Conservation (phyloP, 2,888 invertebrate species). For the Gisinianus flammeolus region DNA sequence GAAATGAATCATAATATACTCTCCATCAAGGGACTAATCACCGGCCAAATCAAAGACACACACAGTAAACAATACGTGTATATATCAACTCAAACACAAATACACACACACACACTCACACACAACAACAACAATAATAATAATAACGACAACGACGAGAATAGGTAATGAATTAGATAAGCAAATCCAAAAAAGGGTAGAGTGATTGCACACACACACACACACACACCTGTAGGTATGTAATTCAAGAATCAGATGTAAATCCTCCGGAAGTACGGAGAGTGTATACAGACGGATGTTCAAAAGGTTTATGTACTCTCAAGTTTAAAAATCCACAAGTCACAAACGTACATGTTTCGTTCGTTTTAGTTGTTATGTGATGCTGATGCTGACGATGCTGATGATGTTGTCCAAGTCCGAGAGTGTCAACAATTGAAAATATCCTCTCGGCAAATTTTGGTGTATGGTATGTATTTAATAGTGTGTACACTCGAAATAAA, state of each 20-base stretch:
- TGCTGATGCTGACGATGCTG: too few species aligned
- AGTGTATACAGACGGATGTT: constrained; percentile 25
- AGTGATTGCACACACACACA: background rate
- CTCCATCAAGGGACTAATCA: background rate
- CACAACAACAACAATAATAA: background rate
- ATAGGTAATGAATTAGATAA: constrained; percentile 14
- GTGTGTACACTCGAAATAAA: too few species aligned
- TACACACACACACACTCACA: background rate
- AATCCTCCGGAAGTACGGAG: constrained; percentile 43
- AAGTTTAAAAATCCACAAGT: background rate
- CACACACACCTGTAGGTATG: background rate
- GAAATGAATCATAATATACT: background rate
- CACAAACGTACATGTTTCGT: background rate
- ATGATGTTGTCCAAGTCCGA: too few species aligned
- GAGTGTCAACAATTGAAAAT: too few species aligned
- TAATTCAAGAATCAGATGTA: constrained; percentile 41
- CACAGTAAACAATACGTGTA: background rate
- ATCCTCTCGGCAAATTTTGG: too few species aligned
- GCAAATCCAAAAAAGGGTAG: background rate
- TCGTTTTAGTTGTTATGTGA: background rate
- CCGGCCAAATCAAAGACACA: constrained; percentile 23
- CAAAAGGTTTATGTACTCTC: constrained; percentile 23
- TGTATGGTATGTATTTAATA: too few species aligned
- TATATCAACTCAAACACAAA: background rate
- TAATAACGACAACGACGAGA: constrained; percentile 12